Evolutionary conservation across 2,113 vertebrate genomes (phyloP).

Genomic region (Neotragus pygmaeus): DNA sequence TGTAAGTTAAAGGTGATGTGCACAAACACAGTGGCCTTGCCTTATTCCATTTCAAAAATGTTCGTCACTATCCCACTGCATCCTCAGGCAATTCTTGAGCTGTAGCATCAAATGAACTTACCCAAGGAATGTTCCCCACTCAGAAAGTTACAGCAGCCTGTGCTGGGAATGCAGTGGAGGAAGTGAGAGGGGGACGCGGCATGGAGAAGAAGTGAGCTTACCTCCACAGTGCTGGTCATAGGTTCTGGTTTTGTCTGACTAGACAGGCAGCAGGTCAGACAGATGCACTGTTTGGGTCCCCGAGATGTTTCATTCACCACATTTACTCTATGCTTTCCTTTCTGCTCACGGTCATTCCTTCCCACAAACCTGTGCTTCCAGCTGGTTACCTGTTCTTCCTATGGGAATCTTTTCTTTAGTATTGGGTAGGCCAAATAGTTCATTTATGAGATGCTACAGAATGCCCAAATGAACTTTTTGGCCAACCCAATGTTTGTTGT

Average conservation of each 20-base stretch:
- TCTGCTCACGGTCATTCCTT: neutral
- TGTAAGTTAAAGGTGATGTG: neutral
- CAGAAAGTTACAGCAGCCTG: neutral
- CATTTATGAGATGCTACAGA: neutral
- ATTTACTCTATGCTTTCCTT: rapidly evolving
- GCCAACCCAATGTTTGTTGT: neutral
- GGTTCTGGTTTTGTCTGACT: neutral
- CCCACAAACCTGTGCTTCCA: neutral
- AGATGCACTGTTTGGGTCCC: neutral
- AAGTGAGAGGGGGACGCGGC: too few species aligned
- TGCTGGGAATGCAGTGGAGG: neutral
- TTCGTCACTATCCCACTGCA: neutral
- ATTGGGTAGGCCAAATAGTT: neutral
- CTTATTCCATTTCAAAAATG: neutral
- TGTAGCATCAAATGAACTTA: neutral
- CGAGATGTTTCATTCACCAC: too few species aligned
- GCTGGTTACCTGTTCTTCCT: neutral
- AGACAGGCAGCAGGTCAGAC: too few species aligned
- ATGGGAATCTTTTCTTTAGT: neutral
- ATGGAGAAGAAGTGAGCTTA: rapidly evolving
- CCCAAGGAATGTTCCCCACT: neutral
- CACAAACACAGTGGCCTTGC: neutral
- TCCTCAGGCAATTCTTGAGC: neutral
- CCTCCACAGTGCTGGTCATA: rapidly evolving
- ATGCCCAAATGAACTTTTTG: neutral